Evolutionary conservation across 2,113 vertebrate species (phyloP), one percentile per base, ranked within the genome.

Genomic region (Martes martes): DNA sequence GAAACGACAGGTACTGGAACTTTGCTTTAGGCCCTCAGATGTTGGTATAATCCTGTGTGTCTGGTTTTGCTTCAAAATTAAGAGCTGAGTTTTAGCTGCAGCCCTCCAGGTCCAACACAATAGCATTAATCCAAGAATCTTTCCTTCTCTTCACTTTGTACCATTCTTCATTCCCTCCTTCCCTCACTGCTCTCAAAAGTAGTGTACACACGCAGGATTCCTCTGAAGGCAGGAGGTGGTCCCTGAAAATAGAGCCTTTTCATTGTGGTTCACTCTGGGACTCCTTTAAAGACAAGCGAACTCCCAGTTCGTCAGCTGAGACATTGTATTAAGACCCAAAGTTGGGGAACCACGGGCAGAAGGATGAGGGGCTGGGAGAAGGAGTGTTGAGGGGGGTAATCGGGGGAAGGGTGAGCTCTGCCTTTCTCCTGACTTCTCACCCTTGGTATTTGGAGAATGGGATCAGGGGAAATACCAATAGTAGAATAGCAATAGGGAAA

Each of bases 361-460:
- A 57, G 73, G 55, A n/a, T 0, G 15, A 83, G 28, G 14, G 16
- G 1, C 69, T 78, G 36, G 15, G 39, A 87, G 67, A 55, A 47
- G 9, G 4, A 26, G 19, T 0, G 4, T 4, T 23, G 15, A 7
- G 0, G 4, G 11, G 19, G 16, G 11, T 8, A 16, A 36, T 13
- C 1, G 7, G 42, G 55, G 31, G 63, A 26, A 42, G n/a, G 31
- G 31, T 50, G 11, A 31, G 4, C 45, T 89, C 9, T 13, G 39
- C 45, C n/a, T 79, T 57, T 42, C 9, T 74, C 14, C 7, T n/a
- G 24, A 31, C 36, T 52, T 80, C 45, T 33, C 47, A 73, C 4
- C 18, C 13, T 52, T 80, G 8, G 1, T 24, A 36, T 59, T 31
- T 81, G n/a, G 18, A 33, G 1, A 9, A 1, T 2, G 24, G 33